Conservation (phyloP, 2,797 vertebrate species). For the Enteromius radiatus region DNA sequence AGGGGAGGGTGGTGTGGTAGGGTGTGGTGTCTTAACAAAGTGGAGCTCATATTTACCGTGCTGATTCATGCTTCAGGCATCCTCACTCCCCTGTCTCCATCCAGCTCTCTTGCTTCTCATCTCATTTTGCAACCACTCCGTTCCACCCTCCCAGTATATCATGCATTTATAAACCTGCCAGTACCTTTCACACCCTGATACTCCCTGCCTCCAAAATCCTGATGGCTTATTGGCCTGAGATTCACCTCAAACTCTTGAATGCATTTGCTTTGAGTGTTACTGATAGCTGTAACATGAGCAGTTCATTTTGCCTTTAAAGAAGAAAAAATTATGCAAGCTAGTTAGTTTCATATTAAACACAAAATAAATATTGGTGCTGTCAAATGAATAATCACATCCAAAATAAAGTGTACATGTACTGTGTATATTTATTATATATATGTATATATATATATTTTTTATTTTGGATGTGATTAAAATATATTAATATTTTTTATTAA, state of each 20-base stretch:
- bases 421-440: no score
- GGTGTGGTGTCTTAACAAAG: conserved; percentile 54
- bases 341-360: background rate
- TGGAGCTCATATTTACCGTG: conserved; percentile 65
- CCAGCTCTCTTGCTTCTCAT: conserved; percentile 27
- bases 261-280: background rate
- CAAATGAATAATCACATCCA: no score
- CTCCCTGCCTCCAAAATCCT: conserved; percentile 25
- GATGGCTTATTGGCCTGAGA: conserved; percentile 6
- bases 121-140: conserved; percentile 8
- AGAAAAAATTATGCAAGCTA: background rate
- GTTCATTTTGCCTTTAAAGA: background rate
- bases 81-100: conserved; percentile 41
- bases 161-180: conserved; percentile 23
- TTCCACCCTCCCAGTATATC: conserved; percentile 19
- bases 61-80: conserved; percentile 78
- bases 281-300: background rate
- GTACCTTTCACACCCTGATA: conserved; percentile 35
- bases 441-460: no score
- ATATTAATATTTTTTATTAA: no score
- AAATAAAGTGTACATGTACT: no score
- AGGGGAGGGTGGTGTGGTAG: conserved; percentile 27
- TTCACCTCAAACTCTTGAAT: conserved; percentile 16
- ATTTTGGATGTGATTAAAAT: background rate
- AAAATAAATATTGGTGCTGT: background rate